Conservation (phyloP, 1,140 invertebrate species). For the Melipona quadrifasciata region DNA sequence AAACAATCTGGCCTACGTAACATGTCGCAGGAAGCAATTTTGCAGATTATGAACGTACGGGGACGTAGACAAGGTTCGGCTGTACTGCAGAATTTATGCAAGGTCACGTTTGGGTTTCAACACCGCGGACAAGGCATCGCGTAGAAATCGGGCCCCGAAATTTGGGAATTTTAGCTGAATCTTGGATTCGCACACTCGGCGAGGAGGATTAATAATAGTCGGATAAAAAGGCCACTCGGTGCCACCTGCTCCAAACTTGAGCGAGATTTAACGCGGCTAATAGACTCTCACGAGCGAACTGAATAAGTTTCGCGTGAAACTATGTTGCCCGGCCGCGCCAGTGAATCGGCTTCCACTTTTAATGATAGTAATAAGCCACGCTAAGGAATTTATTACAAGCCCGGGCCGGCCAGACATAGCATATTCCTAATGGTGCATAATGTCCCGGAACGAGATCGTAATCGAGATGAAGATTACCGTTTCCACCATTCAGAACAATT, state of each 20-base stretch:
- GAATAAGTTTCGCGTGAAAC: neutral
- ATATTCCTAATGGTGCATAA: conserved; percentile 9
- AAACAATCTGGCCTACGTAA: neutral
- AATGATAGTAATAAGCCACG: conserved; percentile 14
- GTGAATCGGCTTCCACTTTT: neutral
- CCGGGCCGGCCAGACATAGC: neutral
- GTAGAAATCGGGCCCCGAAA: no score
- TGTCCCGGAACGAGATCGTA: conserved; percentile 19
- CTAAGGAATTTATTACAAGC: conserved; percentile 21
- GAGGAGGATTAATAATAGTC: neutral
- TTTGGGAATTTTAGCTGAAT: no score
- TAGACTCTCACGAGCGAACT: neutral
- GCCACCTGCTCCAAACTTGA: neutral
- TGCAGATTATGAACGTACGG: no score
- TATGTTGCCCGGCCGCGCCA: neutral
- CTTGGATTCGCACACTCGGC: no score
- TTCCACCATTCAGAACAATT: conserved; percentile 21
- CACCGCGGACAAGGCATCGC: no score
- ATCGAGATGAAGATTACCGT: conserved; percentile 24
- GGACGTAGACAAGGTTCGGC: neutral
- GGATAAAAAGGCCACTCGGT: neutral
- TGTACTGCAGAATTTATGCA: neutral
- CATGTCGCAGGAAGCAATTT: neutral
- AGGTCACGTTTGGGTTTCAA: no score
- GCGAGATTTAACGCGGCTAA: neutral